Conservation (phyloP, 2,797 vertebrate genomes). For the Pteronotus mesoamericanus region DNA sequence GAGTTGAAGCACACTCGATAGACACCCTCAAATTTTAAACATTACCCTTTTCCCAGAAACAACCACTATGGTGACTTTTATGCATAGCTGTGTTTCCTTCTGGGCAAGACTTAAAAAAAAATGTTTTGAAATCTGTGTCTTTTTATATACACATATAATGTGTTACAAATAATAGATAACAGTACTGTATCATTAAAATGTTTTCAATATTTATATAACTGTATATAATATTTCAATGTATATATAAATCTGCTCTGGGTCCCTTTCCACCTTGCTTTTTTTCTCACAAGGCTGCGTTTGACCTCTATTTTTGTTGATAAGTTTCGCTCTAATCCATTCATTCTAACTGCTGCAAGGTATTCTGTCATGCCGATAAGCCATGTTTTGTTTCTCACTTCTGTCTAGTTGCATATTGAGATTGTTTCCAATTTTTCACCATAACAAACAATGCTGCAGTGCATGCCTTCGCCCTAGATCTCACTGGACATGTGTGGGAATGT, state of each 20-base stretch:
- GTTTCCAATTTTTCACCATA: conserved; percentile 2
- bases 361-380: background rate
- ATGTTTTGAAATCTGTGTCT: conserved; percentile 28
- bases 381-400: conserved; percentile 42
- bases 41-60: background rate
- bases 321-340: background rate
- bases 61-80: background rate
- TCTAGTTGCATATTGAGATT: conserved; percentile 43
- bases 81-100: background rate
- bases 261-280: background rate
- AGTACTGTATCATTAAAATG: background rate
- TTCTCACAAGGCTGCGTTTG: background rate
- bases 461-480: background rate
- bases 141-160: background rate
- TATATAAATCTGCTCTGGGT: background rate
- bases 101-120: background rate
- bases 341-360: background rate
- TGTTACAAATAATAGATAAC: background rate
- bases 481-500: background rate
- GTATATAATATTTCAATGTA: background rate
- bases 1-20: background rate
- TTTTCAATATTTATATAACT: background rate
- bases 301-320: conserved; percentile 35
- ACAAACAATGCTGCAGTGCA: background rate
- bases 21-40: background rate